Evolutionary conservation across 2,888 invertebrate species (phyloP).

Genomic region (Steromphala cineraria): DNA sequence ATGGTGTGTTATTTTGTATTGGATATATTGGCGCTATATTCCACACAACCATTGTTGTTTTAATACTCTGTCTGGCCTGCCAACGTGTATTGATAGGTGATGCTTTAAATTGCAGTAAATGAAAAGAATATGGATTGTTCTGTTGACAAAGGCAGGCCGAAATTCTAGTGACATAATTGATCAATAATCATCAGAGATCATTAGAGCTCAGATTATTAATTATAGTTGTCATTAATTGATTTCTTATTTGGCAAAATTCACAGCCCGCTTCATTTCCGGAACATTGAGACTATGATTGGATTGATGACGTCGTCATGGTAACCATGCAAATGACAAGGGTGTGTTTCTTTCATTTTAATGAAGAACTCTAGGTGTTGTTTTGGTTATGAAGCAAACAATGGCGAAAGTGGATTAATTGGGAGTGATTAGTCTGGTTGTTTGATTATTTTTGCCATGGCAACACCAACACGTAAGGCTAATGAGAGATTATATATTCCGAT

Average conservation of each 20-base stretch:
- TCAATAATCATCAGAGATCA: conserved; percentile 20
- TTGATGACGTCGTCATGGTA: neutral
- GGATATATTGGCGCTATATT: conserved; percentile 6
- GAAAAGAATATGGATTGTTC: neutral
- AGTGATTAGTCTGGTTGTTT: neutral
- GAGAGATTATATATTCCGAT: neutral
- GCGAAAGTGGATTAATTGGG: neutral
- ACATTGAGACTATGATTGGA: conserved; percentile 1
- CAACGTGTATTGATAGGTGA: neutral
- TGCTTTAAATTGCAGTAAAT: neutral
- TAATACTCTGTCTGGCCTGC: neutral
- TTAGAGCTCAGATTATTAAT: conserved; percentile 19
- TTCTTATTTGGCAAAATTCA: conserved; percentile 1
- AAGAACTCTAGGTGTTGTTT: conserved; percentile 5
- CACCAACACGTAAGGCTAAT: neutral
- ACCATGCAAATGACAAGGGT: conserved; percentile 17
- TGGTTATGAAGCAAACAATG: neutral
- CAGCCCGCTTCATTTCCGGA: neutral
- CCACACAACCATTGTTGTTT: neutral
- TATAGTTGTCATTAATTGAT: conserved; percentile 22
- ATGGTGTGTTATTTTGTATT: neutral
- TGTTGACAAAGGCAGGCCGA: neutral
- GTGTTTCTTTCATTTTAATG: conserved; percentile 8
- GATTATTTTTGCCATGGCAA: neutral
- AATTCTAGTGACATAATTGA: conserved; percentile 9